Base-by-base conservation (phyloP, 2,888 invertebrate genomes). In the Synergus umbraculus region DNA sequence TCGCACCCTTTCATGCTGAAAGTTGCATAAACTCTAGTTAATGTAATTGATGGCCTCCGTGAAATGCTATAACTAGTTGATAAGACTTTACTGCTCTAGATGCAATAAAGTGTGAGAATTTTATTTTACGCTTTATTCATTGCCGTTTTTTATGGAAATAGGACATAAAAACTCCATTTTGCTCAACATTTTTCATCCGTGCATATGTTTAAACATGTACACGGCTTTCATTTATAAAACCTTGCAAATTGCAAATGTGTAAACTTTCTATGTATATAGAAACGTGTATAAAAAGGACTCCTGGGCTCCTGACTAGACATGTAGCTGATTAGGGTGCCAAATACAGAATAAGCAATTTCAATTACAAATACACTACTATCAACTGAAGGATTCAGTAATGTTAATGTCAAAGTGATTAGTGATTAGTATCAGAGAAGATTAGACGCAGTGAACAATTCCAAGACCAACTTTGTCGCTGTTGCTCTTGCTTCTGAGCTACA, bases 401-500 rank as follows among this genome's bases (percentile, higher is more conserved):
- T 69, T 7, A 9, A 22, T 69, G 29, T 29, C 4, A 13, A 44
- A 29, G 15, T 69, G 46, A 69, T 29, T 69, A 69, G 0, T 29
- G 29, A 3, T 29, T 29, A 3, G 15, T 22, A 49, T 49, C 69
- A 46, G n/a, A 29, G 22, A 49, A 49, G n/a, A 54, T 73, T 15
- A 54, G 37, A 73, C 10, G n/a, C n/a, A 54, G 4, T 15, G 37
- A 12, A 73, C 54, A 54, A 73, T n/a, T 73, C 54, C 37, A 73
- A n/a, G 37, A n/a, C 15, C n/a, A 54, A 73, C 46, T 73, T 73
- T 54, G 37, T 3, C 37, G 10, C 49, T 69, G 54, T 54, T 73
- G 54, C 54, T 73, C 49, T 15, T 37, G 54, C n/a, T 54, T 37
- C 73, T 10, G 46, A 73, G 37, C 4, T 73, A 49, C n/a, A 49